Base-by-base conservation (phyloP, 2,113 vertebrate species). In the Antennarius striatus region DNA sequence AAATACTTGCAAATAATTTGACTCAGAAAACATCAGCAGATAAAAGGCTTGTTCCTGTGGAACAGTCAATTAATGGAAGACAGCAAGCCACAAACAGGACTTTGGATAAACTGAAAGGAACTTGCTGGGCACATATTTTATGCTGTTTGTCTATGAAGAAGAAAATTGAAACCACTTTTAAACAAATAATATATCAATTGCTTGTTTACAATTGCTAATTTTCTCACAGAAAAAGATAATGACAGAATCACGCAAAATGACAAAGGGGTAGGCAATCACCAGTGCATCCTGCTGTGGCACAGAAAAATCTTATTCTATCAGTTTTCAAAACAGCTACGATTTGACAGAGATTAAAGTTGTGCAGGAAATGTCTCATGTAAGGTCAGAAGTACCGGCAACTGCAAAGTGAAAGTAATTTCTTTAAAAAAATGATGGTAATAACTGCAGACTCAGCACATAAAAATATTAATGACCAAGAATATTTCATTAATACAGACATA, bases 1-100 rank as follows among this genome's bases (percentile, higher is more conserved):
- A 67, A 79, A 66, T 55, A 65, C 59, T 71, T 59, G 62, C 55
- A 63, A 73, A 80, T 79, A 87, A 87, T 76, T 66, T 58, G 42
- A 70, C 58, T 64, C 47, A 3, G 49, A 62, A 73, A 77, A 55
- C 67, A 77, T 78, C 76, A 64, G 46, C 69, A 79, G 66, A 85
- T 68, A 69, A 74, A 78, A 72, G 71, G 43, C 30, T 63, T 47
- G 49, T 77, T 72, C 71, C 49, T 50, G 29, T 75, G 73, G 52
- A 17, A n/a, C 50, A 47, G 66, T 45, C 58, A 48, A 64, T 77
- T 72, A 73, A 71, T 70, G 57, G 58, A 47, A 56, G 57, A 64
- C 46, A 57, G 51, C 0, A 28, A 68, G 68, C 74, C 71, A 71
- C 71, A 73, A 72, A 63, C 12, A 68, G 22, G 49, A 66, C 50